Conservation (phyloP, 2,888 invertebrate genomes). For the Platycheirus albimanus region DNA sequence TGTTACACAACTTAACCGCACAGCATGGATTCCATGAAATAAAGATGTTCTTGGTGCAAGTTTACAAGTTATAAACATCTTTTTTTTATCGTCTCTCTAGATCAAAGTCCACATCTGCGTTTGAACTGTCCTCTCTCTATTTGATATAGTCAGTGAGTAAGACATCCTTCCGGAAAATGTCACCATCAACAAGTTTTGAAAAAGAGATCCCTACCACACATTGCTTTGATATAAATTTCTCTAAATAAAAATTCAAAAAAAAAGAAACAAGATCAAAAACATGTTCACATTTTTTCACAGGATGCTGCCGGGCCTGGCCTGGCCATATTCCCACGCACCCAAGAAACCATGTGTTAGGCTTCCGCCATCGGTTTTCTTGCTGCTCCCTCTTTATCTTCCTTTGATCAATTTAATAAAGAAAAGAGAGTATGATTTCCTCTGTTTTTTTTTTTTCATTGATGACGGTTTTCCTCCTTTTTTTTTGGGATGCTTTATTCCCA, state of each 20-base stretch:
- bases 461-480: conserved; percentile 36
- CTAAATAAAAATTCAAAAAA: conserved; percentile 17
- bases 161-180: conserved; percentile 63
- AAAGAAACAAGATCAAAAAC: conserved; percentile 29
- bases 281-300: conserved; percentile 44
- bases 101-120: conserved; percentile 27
- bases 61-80: conserved; percentile 46
- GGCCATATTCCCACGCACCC: conserved; percentile 65
- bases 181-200: conserved; percentile 32
- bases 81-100: conserved; percentile 2
- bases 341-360: conserved; percentile 38
- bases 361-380: conserved; percentile 8
- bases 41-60: conserved; percentile 14
- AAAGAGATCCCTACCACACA: neutral
- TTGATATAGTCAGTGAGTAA: neutral
- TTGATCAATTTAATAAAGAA: conserved; percentile 50
- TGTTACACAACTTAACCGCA: conserved; percentile 21
- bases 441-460: conserved; percentile 37
- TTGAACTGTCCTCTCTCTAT: conserved; percentile 19
- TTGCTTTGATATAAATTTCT: conserved; percentile 34
- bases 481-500: conserved; percentile 19
- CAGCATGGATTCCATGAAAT: conserved; percentile 16
- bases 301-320: conserved; percentile 38
- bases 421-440: conserved; percentile 44
- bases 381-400: conserved; percentile 13